These are phyloP conservation scores for Catalaphyllia jardinei DNA, from an alignment of 64 coral and sea anemone genomes.

Conservation along the genomic window DNA sequence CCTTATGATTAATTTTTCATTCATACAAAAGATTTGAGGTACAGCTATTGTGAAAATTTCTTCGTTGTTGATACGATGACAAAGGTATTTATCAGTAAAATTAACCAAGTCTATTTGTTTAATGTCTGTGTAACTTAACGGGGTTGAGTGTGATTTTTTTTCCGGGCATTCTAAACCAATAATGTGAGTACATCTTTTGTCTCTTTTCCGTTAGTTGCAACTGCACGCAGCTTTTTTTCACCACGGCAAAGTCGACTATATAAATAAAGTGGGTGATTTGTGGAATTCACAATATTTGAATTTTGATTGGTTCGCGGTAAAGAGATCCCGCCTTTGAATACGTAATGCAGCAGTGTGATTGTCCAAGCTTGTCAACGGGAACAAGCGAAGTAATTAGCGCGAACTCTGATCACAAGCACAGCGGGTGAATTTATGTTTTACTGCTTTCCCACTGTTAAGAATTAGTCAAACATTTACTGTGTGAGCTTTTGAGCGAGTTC, in stretches of 20 bases:
- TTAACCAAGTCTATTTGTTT: conserved; percentile 14
- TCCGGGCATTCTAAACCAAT: not conserved
- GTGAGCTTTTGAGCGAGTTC: not conserved
- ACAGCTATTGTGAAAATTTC: conserved; percentile 15
- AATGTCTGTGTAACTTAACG: not conserved
- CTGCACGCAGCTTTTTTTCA: not conserved
- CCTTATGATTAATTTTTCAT: conserved; percentile 11
- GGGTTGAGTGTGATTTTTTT: not conserved
- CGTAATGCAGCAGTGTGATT: conserved; percentile 27
- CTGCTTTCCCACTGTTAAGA: conserved; percentile 47
- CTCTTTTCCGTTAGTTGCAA: not conserved
- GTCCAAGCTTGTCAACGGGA: conserved; percentile 34
- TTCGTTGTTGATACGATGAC: conserved; percentile 36
- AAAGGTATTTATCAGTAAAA: conserved; percentile 23
- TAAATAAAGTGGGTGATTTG: conserved; percentile 45
- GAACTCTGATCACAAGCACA: conserved; percentile 2
- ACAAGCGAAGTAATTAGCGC: conserved; percentile 38
- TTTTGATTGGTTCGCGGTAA: conserved; percentile 33
- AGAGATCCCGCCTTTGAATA: conserved; percentile 11
- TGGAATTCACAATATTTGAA: conserved; percentile 9
- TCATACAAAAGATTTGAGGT: conserved; percentile 16
- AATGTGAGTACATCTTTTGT: not conserved
- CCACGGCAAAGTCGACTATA: not conserved
- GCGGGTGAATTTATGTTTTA: conserved; percentile 26
- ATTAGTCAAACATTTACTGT: conserved; percentile 50